Conservation (phyloP, 2,888 invertebrate genomes). For the Drosophila mimica region DNA sequence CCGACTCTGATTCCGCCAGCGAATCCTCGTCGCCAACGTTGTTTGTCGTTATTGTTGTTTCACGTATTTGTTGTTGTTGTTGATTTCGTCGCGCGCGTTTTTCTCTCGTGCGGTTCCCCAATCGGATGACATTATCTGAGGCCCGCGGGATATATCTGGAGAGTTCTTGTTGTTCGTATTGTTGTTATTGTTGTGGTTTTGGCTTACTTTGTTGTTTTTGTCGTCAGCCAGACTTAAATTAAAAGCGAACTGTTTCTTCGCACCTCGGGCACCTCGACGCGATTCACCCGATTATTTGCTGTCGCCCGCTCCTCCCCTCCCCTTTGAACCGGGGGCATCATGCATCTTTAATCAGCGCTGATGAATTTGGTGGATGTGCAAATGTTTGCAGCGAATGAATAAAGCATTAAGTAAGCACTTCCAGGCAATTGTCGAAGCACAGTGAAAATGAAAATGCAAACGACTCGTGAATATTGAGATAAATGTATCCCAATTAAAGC, state of each 20-base stretch:
- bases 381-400: conserved; percentile 77
- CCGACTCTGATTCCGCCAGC: not conserved
- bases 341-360: conserved; percentile 76
- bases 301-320: not conserved
- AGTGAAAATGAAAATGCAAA: conserved; percentile 70
- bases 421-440: conserved; percentile 68
- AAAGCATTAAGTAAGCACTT: conserved; percentile 75
- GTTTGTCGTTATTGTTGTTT: conserved; percentile 10
- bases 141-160: conserved; percentile 52
- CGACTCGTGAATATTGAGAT: conserved; percentile 66
- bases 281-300: conserved; percentile 14
- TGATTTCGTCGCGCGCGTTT: conserved; percentile 36
- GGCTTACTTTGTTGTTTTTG: conserved; percentile 33
- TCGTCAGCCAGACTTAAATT: conserved; percentile 61
- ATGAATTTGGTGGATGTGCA: conserved; percentile 74
- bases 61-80: conserved; percentile 24
- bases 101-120: conserved; percentile 56
- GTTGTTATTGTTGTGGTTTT: conserved; percentile 20
- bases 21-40: not conserved
- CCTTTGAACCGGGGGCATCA: conserved; percentile 29
- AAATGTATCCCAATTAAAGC: conserved; percentile 62
- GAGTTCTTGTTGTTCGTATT: conserved; percentile 16
- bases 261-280: conserved; percentile 45
- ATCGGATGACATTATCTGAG: conserved; percentile 76
- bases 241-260: conserved; percentile 70